Evolutionary conservation across 2,888 invertebrate species (phyloP), one percentile per base, ranked within the genome.

Genomic region (Philereme transversata): DNA sequence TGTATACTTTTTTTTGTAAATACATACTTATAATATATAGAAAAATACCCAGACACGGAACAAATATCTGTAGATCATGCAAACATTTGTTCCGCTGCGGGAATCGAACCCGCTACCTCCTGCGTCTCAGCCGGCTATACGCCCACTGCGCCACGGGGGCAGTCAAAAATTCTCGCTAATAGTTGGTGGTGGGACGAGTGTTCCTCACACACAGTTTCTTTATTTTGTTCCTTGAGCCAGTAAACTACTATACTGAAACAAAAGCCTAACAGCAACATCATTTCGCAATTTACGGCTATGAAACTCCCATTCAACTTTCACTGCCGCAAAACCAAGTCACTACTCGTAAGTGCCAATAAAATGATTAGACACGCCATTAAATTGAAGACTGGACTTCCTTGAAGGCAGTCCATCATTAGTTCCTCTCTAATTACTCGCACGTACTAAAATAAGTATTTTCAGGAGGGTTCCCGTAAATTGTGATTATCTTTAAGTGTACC

Each of bases 401-500:
- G 53, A 54, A 63, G 69, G 76, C 76, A 77, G 76, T 83, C 78
- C 79, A 78, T 87, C 86, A 88, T 88, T 86, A 86, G 77, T 78
- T 71, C 72, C 74, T 70, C 71, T 73, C 81, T 88, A 88, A 90
- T 88, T 88, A 84, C 84, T 82, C 75, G 69, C 83, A 82, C 83
- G 84, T 82, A 78, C 73, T 76, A 77, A 79, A 81, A 80, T 81
- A 85, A 85, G 79, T 82, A 81, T 85, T 84, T 68, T 77, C 78
- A 72, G 74, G 79, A 84, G 81, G 86, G 82, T 78, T 50, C 56
- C 83, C 82, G 90, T 91, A 92, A 92, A 91, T 92, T 88, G 86
- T 89, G 89, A 91, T 92, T 91, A 92, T 88, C 88, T 90, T 87
- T 87, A 87, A 91, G 90, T 88, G 88, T 79, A 82, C 78, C 22